phyloP scores from a whole-genome alignment of 2,113 vertebrate genomes.

The Sigmodon hispidus region DNA sequence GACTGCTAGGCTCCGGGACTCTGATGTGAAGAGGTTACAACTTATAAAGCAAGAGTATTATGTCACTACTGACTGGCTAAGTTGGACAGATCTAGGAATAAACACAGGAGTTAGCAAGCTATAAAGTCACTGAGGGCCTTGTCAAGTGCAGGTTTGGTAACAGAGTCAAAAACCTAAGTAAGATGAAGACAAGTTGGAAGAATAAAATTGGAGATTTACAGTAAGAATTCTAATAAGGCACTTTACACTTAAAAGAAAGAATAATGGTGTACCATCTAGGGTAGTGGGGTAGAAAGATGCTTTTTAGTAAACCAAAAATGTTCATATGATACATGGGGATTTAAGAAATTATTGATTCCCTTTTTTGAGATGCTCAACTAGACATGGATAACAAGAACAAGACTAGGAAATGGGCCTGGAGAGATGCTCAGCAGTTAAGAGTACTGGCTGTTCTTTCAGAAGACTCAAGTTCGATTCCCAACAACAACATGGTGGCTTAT shows the following conservation, averaged over 20 bases:
- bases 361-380: conserved; percentile 37
- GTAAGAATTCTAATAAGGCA: conserved; percentile 7
- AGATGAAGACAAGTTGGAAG: not conserved
- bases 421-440: not conserved
- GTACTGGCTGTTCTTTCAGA: not conserved
- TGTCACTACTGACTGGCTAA: not conserved
- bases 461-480: not conserved
- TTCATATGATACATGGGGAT: not conserved
- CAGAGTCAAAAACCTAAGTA: not conserved
- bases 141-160: not conserved
- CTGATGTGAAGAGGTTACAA: conserved; percentile 11
- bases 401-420: not conserved
- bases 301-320: conserved; percentile 36
- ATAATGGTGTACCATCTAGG: not conserved
- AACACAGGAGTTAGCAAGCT: not conserved
- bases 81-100: not conserved
- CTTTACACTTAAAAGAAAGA: conserved; percentile 35
- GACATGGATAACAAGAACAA: not conserved
- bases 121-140: not conserved
- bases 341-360: not conserved
- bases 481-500: not conserved
- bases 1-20: not conserved
- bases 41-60: not conserved
- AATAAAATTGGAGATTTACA: not conserved
- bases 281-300: not conserved